Conservation (phyloP, 2,888 invertebrate genomes). For the Dynastes maya region DNA sequence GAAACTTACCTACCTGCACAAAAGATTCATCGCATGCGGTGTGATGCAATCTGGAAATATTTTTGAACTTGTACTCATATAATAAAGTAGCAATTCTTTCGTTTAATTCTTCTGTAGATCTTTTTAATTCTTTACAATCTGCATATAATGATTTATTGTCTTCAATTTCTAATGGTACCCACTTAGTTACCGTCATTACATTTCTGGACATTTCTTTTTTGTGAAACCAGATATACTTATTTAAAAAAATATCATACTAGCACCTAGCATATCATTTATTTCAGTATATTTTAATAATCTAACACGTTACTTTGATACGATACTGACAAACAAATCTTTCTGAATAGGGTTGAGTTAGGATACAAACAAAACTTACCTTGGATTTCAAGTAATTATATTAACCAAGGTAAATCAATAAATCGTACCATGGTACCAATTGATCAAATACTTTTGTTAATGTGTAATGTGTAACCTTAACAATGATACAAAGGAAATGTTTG, state of each 20-base stretch:
- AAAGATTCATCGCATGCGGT: constrained; percentile 56
- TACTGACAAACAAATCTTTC: no score
- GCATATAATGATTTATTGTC: constrained; percentile 72
- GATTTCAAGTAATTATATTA: constrained; percentile 1
- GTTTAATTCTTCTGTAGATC: constrained; percentile 67
- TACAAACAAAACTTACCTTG: constrained; percentile 44
- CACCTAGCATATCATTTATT: no score
- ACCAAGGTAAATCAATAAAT: constrained; percentile 31
- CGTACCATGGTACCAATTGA: constrained; percentile 28
- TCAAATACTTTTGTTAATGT: not conserved
- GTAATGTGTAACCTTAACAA: not conserved
- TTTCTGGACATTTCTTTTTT: constrained; percentile 65
- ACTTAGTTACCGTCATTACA: constrained; percentile 69
- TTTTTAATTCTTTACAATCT: constrained; percentile 73
- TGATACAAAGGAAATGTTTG: not conserved
- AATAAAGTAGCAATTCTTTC: constrained; percentile 69
- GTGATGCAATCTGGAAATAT: constrained; percentile 57
- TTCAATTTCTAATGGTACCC: constrained; percentile 74
- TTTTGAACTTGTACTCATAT: constrained; percentile 70
- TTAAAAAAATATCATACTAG: not conserved
- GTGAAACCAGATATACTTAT: constrained; percentile 14
- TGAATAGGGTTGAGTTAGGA: not conserved
- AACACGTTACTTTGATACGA: not conserved
- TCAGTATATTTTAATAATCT: no score
- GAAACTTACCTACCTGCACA: constrained; percentile 39